Conservation (phyloP, 2,113 vertebrate species). For the Chamaea fasciata region DNA sequence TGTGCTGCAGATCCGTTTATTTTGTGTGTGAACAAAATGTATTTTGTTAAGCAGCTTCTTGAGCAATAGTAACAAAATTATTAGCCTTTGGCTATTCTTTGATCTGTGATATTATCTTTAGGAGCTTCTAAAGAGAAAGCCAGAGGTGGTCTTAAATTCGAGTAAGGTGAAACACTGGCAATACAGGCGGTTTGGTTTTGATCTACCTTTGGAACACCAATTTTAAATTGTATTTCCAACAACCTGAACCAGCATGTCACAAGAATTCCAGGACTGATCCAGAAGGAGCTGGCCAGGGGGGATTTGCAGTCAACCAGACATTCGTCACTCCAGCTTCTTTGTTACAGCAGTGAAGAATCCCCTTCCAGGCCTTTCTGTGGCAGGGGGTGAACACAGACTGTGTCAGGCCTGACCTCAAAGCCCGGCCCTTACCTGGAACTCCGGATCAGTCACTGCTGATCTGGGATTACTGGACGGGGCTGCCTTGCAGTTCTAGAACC, state of each 20-base stretch:
- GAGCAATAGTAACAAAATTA: neutral
- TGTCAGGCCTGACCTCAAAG: neutral
- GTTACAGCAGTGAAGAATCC: neutral
- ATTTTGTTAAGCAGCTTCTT: constrained; percentile 20
- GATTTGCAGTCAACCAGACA: neutral
- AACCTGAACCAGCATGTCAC: neutral
- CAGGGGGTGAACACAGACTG: fast-evolving
- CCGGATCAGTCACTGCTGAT: neutral
- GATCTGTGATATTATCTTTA: neutral
- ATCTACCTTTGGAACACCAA: neutral
- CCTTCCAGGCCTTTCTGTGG: neutral
- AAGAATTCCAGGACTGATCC: neutral
- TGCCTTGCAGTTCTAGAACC: neutral
- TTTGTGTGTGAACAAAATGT: neutral
- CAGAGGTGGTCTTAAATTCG: neutral
- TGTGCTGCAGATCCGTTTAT: neutral
- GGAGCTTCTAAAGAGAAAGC: neutral
- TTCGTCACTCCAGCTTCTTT: neutral
- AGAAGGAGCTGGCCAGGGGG: neutral
- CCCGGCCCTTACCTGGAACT: neutral
- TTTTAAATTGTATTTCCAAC: neutral
- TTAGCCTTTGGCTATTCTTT: constrained; percentile 28
- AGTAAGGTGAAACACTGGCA: neutral
- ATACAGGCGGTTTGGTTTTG: neutral
- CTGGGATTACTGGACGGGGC: neutral